Base-by-base conservation (phyloP, 37 sponge, comb jelly and placozoan genomes). In the Eunapius fragilis region DNA sequence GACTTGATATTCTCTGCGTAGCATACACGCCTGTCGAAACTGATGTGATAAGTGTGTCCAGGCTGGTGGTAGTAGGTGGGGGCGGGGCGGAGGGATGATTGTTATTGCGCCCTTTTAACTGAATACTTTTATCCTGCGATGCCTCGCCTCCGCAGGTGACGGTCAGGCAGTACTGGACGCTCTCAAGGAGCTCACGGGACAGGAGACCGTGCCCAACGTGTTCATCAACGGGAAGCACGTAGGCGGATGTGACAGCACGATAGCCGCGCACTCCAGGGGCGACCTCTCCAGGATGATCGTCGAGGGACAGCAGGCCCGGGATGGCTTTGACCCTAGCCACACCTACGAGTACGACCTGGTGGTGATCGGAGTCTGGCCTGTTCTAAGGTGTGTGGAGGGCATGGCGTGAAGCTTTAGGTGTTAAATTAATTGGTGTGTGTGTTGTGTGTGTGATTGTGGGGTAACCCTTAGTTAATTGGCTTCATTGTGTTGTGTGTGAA, bases 281-380 rank as follows among this genome's bases (percentile, higher is more conserved):
- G 38, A 68, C 23, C 84, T 96, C 77, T 78, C 90, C 3, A 28
- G 68, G 58, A 86, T 74, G 84, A 68, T 96, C 10, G 6, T 96
- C 24, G 73, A 72, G 13, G 93, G 91, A 25, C 77, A 85, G 70
- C 82, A 85, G 82, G 71, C 69, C 76, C 70, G 82, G 34, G 91
- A 91, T 69, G 30, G 72, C 17, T 58, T 85, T 35, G 69, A 73
- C 71, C 67, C 83, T 17, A 37, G n/a, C 70, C 90, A 94, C 76
- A 68, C 73, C 17, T 98, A 90, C 75, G 91, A 97, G 72, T 98
- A 88, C 75, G 97, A 98, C 58, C 81, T 97, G 68, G 84, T 95
- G 31, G 97, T 98, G 23, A 91, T 98, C 37, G 99, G 99, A 34
- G 99, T 12, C 89, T 98, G 27, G 96, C 97, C 24, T 98, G 99